Conservation (phyloP, 2,888 invertebrate genomes). For the Malachius bipustulatus region DNA sequence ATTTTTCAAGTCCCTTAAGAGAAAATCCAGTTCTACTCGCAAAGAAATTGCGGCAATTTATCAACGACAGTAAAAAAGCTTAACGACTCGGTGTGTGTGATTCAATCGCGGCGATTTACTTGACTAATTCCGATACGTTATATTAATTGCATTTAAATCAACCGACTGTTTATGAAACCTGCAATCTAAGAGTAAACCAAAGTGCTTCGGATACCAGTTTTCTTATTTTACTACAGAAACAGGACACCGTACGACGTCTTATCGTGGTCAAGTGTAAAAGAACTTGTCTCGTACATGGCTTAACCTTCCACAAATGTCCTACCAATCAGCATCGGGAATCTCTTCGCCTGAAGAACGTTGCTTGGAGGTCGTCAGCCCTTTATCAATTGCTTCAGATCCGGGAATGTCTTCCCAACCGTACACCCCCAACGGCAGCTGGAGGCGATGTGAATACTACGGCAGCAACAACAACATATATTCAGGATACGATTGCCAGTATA, state of each 20-base stretch:
- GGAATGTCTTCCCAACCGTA: constrained; percentile 35
- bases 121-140: background rate
- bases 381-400: constrained; percentile 29
- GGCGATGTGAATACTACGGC: constrained; percentile 28
- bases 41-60: background rate
- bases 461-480: constrained; percentile 32
- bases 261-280: too few species aligned
- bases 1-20: background rate
- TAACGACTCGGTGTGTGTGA: background rate
- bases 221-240: too few species aligned
- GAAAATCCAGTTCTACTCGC: constrained; percentile 1
- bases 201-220: too few species aligned
- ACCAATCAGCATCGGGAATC: constrained; percentile 32
- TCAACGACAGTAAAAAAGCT: background rate
- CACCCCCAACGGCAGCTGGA: constrained; percentile 28
- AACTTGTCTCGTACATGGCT: constrained; percentile 2
- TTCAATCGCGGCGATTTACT: background rate
- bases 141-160: background rate
- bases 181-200: too few species aligned
- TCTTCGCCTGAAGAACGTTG: constrained; percentile 33
- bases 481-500: constrained; percentile 23
- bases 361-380: constrained; percentile 28
- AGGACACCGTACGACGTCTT: too few species aligned
- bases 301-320: constrained; percentile 18
- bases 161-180: too few species aligned